phyloP scores from a whole-genome alignment of 2,797 vertebrate genomes.

The Pyrocephalus nanus region DNA sequence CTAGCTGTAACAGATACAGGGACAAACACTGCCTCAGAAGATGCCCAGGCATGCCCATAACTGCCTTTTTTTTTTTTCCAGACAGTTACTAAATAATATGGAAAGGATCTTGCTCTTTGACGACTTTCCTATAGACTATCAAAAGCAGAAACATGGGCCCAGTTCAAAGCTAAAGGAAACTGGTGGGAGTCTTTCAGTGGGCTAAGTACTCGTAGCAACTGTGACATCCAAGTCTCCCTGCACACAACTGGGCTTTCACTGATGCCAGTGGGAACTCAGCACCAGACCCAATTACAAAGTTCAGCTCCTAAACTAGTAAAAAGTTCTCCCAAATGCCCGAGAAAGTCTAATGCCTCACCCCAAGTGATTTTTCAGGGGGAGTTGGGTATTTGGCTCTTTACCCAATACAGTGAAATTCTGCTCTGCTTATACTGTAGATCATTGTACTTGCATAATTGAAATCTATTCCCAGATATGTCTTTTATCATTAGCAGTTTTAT shows the following conservation, averaged over 20 bases:
- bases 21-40: background rate
- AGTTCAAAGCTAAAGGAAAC: background rate
- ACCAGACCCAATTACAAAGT: accelerated
- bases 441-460: background rate
- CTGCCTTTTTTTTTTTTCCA: background rate
- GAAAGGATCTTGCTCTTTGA: background rate
- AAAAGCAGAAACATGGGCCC: background rate
- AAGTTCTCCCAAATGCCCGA: background rate
- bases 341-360: background rate
- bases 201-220: background rate
- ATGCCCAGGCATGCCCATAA: background rate
- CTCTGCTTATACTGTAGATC: background rate
- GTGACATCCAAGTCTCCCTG: background rate
- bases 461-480: background rate
- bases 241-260: background rate
- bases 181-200: background rate
- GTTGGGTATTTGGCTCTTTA: background rate
- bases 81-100: background rate
- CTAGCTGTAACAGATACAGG: background rate
- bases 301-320: background rate
- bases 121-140: background rate
- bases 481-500: background rate
- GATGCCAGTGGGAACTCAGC: background rate
- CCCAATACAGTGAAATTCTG: background rate
- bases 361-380: background rate